Evolutionary conservation across 2,888 invertebrate species (phyloP), one percentile per base, ranked within the genome.

Genomic region (Podabrus alpinus): DNA sequence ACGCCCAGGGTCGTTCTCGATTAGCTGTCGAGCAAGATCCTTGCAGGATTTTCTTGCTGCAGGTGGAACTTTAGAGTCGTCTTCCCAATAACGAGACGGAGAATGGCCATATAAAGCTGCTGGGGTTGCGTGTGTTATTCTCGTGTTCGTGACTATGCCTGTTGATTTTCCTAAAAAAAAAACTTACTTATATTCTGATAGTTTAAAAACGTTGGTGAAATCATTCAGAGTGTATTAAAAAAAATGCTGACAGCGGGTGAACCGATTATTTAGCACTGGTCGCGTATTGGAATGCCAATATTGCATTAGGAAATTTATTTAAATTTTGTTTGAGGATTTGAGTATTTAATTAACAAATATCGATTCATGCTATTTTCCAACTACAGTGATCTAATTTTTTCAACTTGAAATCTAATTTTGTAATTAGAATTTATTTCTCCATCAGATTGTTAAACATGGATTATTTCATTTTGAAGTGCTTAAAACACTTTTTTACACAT

Each of bases 61-160:
- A 0, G 92, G 92, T 0, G 94, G 94, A 1, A 94, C 92, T 83
- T 94, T 91, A 77, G 92, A 92, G 84, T 94, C 94, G 80, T 94
- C 94, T 84, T 94, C 94, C 94, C 94, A 94, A 85, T 94, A 93
- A 66, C 94, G 88, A 15, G 93, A 92, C 9, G 94, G 92, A 2
- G 93, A 91, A 83, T 94, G 94, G 0, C 94, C 93, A 84, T 93
- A 94, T 59, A 94, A 87, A 0, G 94, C 94, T 0, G 94, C 94
- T 0, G 94, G 94, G 0, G 94, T 94, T 0, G 94, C 94, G 84
- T 94, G 94, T 0, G 94, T 94, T 80, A 95, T 91, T 64, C 94
- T 88, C 0, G 94, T 93, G 75, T 94, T 94, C 3, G 95, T 95
- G 25, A 95, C 94, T 61, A 95, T 91, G 0, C 94, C 95, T n/a